Conservation (phyloP, 1,140 invertebrate genomes). For the Diorhabda sublineata region DNA sequence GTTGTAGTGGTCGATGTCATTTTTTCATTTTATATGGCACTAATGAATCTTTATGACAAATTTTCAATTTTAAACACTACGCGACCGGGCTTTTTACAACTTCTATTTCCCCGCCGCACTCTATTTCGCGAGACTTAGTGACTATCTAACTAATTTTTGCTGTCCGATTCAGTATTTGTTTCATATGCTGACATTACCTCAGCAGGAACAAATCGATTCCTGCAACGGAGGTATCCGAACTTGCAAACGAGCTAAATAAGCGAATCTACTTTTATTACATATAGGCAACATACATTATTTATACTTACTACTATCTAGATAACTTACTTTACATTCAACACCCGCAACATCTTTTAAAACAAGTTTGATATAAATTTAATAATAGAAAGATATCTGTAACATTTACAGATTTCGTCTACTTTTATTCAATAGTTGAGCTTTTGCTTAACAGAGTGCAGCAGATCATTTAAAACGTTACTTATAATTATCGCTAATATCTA, state of each 20-base stretch:
- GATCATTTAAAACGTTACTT: no score
- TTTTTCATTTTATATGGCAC: conserved; percentile 27
- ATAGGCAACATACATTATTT: no score
- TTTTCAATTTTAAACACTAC: neutral
- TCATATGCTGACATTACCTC: neutral
- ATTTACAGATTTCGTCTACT: no score
- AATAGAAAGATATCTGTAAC: no score
- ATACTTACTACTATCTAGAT: no score
- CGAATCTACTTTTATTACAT: no score
- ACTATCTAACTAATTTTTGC: neutral
- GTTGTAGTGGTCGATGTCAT: conserved; percentile 40
- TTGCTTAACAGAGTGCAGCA: no score
- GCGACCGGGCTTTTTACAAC: neutral
- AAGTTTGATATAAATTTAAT: no score
- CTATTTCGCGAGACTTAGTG: neutral
- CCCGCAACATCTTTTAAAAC: no score
- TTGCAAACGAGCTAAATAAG: neutral
- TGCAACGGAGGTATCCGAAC: conserved; percentile 3
- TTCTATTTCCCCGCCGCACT: neutral
- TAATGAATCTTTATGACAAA: neutral
- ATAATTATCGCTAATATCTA: no score
- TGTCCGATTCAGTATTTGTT: neutral
- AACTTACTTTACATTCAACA: no score
- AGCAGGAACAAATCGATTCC: conserved; percentile 8
- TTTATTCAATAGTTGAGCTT: no score